Evolutionary conservation across 2,113 vertebrate species (phyloP).

Genomic region (Rhabdomys dilectus): DNA sequence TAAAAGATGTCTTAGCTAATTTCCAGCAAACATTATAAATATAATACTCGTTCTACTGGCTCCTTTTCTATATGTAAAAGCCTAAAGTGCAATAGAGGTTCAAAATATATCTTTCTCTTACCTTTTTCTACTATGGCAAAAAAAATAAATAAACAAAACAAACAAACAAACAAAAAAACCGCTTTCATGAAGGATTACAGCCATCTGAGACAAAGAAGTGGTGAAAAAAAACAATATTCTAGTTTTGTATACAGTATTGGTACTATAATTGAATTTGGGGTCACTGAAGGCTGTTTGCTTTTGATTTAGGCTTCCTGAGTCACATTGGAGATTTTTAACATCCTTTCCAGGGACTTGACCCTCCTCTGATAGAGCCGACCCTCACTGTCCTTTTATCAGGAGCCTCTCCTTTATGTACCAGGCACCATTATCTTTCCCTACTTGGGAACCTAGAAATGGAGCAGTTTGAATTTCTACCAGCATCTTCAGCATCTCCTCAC

Average conservation of each 20-base stretch:
- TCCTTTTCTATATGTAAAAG: neutral
- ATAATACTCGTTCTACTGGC: neutral
- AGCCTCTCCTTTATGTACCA: neutral
- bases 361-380: neutral
- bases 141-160: too few species aligned
- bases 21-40: neutral
- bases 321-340: neutral
- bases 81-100: neutral
- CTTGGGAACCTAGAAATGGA: neutral
- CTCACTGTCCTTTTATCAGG: neutral
- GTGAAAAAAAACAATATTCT: slow-evolving; percentile 41
- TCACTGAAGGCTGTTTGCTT: slow-evolving; percentile 10
- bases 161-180: too few species aligned
- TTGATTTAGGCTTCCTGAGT: slow-evolving; percentile 46
- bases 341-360: neutral
- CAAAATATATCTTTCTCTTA: neutral
- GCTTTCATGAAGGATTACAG: neutral
- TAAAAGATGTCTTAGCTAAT: neutral
- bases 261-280: slow-evolving; percentile 21
- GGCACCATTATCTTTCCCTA: neutral
- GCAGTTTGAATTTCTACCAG: neutral
- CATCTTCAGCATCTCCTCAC: neutral
- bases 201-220: slow-evolving; percentile 41
- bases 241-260: neutral
- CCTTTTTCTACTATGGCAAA: neutral